Conservation (phyloP, 2,888 invertebrate genomes). For the Pristionchus japonicus region DNA sequence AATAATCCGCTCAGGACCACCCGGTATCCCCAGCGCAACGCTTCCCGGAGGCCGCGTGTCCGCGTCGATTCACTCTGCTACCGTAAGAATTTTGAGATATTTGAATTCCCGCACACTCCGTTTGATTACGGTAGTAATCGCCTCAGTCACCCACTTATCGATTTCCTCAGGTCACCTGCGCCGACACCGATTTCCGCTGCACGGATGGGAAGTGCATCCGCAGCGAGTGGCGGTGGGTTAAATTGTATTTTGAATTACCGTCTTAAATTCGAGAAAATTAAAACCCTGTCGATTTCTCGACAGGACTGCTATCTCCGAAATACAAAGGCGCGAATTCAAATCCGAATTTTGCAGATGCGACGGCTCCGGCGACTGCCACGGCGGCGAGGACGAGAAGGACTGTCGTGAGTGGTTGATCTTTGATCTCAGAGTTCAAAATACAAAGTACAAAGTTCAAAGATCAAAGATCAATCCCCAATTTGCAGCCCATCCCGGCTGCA, state of each 20-base stretch:
- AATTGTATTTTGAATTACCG: not conserved
- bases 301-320: not conserved
- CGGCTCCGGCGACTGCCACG: constrained; percentile 82
- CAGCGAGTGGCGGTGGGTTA: constrained; percentile 63
- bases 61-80: not conserved
- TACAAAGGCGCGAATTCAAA: not conserved
- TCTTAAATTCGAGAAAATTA: not conserved
- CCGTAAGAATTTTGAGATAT: not conserved
- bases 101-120: not conserved
- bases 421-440: not conserved
- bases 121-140: not conserved
- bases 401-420: constrained; percentile 66
- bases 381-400: constrained; percentile 73
- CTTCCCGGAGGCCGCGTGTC: not conserved
- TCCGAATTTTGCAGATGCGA: constrained; percentile 62
- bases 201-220: constrained; percentile 90
- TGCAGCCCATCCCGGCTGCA: constrained; percentile 94
- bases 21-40: not conserved
- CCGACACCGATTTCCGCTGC: constrained; percentile 75
- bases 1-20: not conserved
- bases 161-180: constrained; percentile 54
- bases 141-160: not conserved
- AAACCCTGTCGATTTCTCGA: not conserved
- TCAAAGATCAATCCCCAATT: too few species aligned
- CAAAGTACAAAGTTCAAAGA: constrained; percentile 24